Conservation (phyloP, 2,797 vertebrate species). For the Malacoraja senta region DNA sequence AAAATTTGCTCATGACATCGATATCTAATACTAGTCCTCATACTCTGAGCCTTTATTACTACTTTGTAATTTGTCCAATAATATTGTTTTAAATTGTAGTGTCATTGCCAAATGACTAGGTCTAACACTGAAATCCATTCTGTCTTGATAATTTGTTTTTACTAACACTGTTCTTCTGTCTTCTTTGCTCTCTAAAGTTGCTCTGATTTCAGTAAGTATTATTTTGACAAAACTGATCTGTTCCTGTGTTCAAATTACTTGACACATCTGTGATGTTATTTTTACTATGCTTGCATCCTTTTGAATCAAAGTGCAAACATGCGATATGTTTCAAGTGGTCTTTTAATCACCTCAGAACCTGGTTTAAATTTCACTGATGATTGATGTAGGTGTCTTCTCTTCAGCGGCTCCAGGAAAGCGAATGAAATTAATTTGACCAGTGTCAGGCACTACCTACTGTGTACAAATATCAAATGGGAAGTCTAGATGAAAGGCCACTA, state of each 20-base stretch:
- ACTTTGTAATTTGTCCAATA: neutral
- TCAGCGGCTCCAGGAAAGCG: neutral
- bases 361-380: slow-evolving; percentile 4
- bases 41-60: neutral
- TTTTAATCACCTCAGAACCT: neutral
- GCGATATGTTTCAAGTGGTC: neutral
- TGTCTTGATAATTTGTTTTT: slow-evolving; percentile 41
- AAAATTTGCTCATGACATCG: neutral
- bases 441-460: neutral
- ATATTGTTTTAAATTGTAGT: neutral
- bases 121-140: neutral
- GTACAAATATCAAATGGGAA: neutral
- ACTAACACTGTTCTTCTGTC: slow-evolving; percentile 58
- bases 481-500: neutral
- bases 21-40: neutral
- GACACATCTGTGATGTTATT: neutral
- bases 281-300: neutral
- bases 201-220: slow-evolving; percentile 62
- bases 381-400: neutral
- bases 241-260: neutral
- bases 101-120: neutral
- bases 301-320: neutral
- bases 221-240: slow-evolving; percentile 27
- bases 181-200: slow-evolving; percentile 55
- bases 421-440: neutral